Evolutionary conservation across 2,888 invertebrate genomes (phyloP), one percentile per base, ranked within the genome.

Genomic region (Linyphia triangularis): DNA sequence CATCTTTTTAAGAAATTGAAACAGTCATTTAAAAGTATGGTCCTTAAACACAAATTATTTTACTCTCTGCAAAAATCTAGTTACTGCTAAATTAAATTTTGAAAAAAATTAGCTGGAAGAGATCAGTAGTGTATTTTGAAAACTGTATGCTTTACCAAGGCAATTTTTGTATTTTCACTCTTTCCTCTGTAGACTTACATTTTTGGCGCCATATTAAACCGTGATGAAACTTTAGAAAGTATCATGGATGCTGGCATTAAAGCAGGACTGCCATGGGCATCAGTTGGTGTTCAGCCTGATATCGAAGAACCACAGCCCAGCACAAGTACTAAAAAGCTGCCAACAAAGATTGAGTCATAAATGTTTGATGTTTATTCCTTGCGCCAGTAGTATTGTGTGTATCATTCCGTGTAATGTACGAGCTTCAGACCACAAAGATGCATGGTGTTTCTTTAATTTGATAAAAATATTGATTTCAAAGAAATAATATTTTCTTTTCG

Each of bases 131-230:
- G n/a, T n/a, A n/a, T n/a, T n/a, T n/a, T n/a, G n/a, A n/a, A n/a
- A n/a, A n/a, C n/a, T n/a, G n/a, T n/a, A n/a, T n/a, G n/a, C n/a
- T n/a, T n/a, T n/a, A n/a, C n/a, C n/a, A n/a, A n/a, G n/a, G n/a
- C n/a, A n/a, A n/a, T n/a, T n/a, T n/a, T n/a, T n/a, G n/a, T n/a
- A n/a, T n/a, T n/a, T n/a, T n/a, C n/a, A 33, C 0, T 3, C 30
- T 28, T 16, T 59, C 2, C 89, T 91, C 63, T 10, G 2, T 91
- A 93, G 92, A 92, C 92, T 4, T 92, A 91, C 89, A 91, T 92
- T 77, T 92, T 93, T 90, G 93, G 92, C 65, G 92, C 92, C 40
- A 91, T 93, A 75, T 90, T 92, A 86, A 92, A 92, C 90, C 91
- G 93, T 37, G 93, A 93, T 89, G 93, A 92, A 72, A 91, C 91